These are phyloP conservation scores for Garra rufa DNA, from an alignment of 2,113 vertebrate genomes.

Conservation along the genomic window DNA sequence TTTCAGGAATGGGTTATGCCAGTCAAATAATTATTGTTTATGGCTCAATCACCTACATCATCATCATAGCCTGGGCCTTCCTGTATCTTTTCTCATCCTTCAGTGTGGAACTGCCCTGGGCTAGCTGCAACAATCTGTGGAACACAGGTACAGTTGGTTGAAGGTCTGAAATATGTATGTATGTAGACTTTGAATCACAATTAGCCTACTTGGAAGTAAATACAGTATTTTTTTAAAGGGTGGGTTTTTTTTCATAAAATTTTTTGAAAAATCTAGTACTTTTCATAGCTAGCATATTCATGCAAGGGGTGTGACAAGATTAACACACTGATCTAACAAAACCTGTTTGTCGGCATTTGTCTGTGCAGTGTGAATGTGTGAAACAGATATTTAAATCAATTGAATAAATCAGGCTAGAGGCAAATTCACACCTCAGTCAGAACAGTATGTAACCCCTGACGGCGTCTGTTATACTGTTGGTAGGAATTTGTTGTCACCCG, in stretches of 20 bases:
- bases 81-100: conserved; percentile 89
- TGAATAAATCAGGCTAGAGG: neutral
- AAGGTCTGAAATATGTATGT: neutral
- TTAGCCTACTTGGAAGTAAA: neutral
- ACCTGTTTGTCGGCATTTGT: too few species aligned
- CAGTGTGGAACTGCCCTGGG: conserved; percentile 84
- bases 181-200: neutral
- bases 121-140: conserved; percentile 85
- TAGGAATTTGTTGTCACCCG: too few species aligned
- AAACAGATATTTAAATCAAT: too few species aligned
- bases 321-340: too few species aligned
- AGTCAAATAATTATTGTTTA: conserved; percentile 69
- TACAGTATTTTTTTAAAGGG: neutral
- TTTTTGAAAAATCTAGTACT: too few species aligned
- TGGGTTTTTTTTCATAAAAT: too few species aligned
- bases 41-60: conserved; percentile 66
- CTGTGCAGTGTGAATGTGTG: neutral
- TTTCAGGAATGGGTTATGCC: conserved; percentile 68
- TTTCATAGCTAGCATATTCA: too few species aligned
- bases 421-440: too few species aligned
- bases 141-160: conserved; percentile 80
- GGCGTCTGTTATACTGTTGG: too few species aligned
- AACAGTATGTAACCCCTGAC: too few species aligned
- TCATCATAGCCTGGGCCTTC: conserved; percentile 72
- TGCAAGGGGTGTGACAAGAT: too few species aligned